Conservation (phyloP, 2,888 invertebrate species). For the Maniola hyperantus region DNA sequence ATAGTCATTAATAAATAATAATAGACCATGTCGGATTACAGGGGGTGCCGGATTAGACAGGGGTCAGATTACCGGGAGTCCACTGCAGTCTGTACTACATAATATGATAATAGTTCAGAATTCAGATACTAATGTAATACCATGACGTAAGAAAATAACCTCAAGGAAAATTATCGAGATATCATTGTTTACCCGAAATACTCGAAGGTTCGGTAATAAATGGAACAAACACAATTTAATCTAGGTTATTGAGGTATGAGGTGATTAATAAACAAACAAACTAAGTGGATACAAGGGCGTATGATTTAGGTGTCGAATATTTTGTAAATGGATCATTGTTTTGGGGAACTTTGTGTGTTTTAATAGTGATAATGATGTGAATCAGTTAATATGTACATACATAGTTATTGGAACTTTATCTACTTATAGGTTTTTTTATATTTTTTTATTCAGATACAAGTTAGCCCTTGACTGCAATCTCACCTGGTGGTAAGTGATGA, state of each 20-base stretch:
- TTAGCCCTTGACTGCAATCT: too few relatives aligned
- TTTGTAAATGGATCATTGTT: constrained; percentile 13
- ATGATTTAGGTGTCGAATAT: constrained; percentile 10
- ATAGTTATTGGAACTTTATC: not conserved
- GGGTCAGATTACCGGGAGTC: too few relatives aligned
- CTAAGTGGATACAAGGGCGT: constrained; percentile 18
- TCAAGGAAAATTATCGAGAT: constrained; percentile 7
- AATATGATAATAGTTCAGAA: too few relatives aligned
- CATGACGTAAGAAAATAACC: constrained; percentile 17
- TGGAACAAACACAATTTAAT: constrained; percentile 22
- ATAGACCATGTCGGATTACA: too few relatives aligned
- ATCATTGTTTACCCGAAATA: constrained; percentile 4
- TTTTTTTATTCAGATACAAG: too few relatives aligned
- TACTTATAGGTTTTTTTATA: too few relatives aligned
- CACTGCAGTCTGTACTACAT: too few relatives aligned
- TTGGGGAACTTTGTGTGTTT: constrained; percentile 4
- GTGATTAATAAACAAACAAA: constrained; percentile 2
- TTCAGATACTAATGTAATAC: too few relatives aligned
- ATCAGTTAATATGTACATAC: not conserved
- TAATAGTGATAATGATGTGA: not conserved
- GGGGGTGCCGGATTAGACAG: too few relatives aligned
- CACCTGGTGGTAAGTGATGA: too few relatives aligned
- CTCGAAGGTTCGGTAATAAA: constrained; percentile 18
- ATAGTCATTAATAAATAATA: too few relatives aligned
- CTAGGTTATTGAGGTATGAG: constrained; percentile 23